These are phyloP conservation scores for Noctilio leporinus DNA, from an alignment of 2,113 vertebrate genomes.

Conservation along the genomic window DNA sequence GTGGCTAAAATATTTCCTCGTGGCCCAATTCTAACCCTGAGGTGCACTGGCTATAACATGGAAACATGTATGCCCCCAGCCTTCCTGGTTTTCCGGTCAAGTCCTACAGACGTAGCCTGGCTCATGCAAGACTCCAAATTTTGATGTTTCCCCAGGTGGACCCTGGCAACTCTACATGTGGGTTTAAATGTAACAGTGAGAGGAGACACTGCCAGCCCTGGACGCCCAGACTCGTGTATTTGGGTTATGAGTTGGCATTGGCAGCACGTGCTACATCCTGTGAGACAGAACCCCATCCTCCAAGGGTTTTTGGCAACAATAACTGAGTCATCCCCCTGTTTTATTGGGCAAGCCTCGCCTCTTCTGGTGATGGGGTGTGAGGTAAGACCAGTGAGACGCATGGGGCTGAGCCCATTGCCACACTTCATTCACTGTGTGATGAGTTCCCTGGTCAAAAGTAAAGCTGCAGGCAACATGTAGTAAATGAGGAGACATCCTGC, in stretches of 20 bases:
- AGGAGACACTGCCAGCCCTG: not conserved
- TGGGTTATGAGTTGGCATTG: not conserved
- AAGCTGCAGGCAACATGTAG: not conserved
- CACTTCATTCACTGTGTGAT: not conserved
- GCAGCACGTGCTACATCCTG: too few species aligned
- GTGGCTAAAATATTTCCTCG: too few species aligned
- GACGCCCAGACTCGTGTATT: not conserved
- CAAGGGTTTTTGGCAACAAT: not conserved
- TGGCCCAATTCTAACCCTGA: too few species aligned
- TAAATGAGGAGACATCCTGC: not conserved
- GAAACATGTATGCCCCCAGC: too few species aligned
- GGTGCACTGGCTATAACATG: too few species aligned
- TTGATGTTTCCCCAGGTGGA: too few species aligned
- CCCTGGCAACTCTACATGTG: too few species aligned
- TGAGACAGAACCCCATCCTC: not conserved
- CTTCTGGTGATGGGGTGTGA: not conserved
- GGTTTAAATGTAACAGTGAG: not conserved
- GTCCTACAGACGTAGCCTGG: too few species aligned
- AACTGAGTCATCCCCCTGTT: not conserved
- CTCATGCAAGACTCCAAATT: too few species aligned
- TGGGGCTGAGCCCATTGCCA: not conserved
- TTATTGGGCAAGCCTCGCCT: not conserved
- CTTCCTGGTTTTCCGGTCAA: too few species aligned
- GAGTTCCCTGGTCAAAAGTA: not conserved
- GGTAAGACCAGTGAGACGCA: not conserved